Conservation (phyloP, 2,888 invertebrate genomes). For the Meandrusa payeni region DNA sequence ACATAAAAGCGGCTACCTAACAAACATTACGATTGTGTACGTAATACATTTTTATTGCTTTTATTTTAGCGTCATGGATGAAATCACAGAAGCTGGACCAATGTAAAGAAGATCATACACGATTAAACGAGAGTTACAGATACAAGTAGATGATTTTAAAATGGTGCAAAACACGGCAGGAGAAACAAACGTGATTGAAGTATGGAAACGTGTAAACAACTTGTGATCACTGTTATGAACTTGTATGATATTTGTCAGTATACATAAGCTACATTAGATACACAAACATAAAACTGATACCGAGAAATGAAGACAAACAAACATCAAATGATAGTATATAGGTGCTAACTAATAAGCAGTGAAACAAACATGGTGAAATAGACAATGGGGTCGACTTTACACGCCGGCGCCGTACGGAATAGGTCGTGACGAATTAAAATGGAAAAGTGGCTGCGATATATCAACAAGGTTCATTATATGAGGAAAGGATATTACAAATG, state of each 20-base stretch:
- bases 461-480: constrained; percentile 13
- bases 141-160: constrained; percentile 7
- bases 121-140: constrained; percentile 7
- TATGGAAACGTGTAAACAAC: constrained; percentile 16
- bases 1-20: constrained; percentile 27
- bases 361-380: constrained; percentile 45
- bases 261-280: constrained; percentile 40
- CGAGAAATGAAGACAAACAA: constrained; percentile 27
- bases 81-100: constrained; percentile 9
- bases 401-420: constrained; percentile 59
- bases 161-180: constrained; percentile 13
- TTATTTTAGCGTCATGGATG: constrained; percentile 13
- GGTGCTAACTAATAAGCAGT: constrained; percentile 34
- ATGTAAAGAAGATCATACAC: constrained; percentile 12
- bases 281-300: constrained; percentile 22
- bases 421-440: constrained; percentile 36
- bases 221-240: constrained; percentile 12
- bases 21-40: constrained; percentile 14
- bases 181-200: constrained; percentile 15
- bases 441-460: constrained; percentile 1
- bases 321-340: constrained; percentile 35
- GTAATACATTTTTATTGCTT: constrained; percentile 19
- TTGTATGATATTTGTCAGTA: constrained; percentile 36
- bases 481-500: constrained; percentile 4
- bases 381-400: constrained; percentile 78